Percentiles rank a stretch among this genome's conserved stretches.
phyloP scores from a whole-genome alignment of 2,888 invertebrate species.

The Halocaridina rubra region DNA sequence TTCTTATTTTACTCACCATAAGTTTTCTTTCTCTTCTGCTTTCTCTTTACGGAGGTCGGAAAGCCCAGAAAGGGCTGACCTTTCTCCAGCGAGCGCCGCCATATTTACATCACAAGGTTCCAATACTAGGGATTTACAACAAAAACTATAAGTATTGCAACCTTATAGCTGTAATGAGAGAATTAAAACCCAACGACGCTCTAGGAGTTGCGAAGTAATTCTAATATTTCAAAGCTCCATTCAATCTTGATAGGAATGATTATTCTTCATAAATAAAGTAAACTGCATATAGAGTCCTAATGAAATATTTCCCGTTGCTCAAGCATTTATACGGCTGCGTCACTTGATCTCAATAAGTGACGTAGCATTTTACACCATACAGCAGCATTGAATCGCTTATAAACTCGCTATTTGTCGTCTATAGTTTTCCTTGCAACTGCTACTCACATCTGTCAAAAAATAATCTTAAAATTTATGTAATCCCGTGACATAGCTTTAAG shows the following conservation, averaged over 20 bases:
- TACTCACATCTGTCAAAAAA: too few species aligned
- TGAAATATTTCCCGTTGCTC: too few species aligned
- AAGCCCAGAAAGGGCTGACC: constrained; percentile 63
- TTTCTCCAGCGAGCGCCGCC: constrained; percentile 62
- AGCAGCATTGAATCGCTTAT: too few species aligned
- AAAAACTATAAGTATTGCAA: constrained; percentile 29
- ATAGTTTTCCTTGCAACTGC: too few species aligned
- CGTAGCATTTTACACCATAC: too few species aligned
- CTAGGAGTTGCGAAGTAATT: background rate
- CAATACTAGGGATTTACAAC: constrained; percentile 41
- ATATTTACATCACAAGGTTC: constrained; percentile 60
- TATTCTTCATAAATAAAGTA: background rate
- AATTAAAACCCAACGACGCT: background rate
- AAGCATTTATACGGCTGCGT: too few species aligned
- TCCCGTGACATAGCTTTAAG: too few species aligned
- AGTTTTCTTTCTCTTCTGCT: constrained; percentile 60
- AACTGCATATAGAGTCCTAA: background rate
- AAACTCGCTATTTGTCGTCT: too few species aligned
- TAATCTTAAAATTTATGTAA: too few species aligned
- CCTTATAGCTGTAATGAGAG: background rate
- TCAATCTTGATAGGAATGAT: background rate
- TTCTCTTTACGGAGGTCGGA: constrained; percentile 62
- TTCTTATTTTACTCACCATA: constrained; percentile 62
- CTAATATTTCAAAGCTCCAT: background rate
- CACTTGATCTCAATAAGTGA: too few species aligned